Evolutionary conservation across 1,140 invertebrate genomes (phyloP), one percentile per base, ranked within the genome.

Genomic region (Trichogramma pretiosum): DNA sequence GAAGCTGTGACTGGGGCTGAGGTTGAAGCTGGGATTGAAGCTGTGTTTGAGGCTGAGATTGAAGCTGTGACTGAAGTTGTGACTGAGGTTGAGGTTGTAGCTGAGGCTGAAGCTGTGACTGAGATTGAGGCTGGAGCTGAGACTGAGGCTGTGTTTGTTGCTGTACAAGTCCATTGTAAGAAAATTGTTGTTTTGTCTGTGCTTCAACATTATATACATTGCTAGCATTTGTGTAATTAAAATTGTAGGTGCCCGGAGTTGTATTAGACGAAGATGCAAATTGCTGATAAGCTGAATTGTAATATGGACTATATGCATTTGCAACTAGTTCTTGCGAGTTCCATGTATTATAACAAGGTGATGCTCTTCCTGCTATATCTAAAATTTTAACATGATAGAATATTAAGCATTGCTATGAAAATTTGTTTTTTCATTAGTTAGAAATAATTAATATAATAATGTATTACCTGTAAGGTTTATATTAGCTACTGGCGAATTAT

Each of bases 311-410:
- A 19, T 61, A 68, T 3, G 64, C 66, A 1, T 63, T 64, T 0
- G 63, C 60, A n/a, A 63, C 54, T 9, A 71, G 64, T 0, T 56
- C 23, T 40, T 67, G 67, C 8, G 58, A 60, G 38, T 70, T 68
- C n/a, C 63, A 36, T 5, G 60, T 35, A 21, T n/a, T n/a, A n/a
- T 67, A 72, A 9, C 65, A 67, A 0, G 66, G 67, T 13, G 67
- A 70, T 48, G 52, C 58, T 49, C 67, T 64, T 42, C 50, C 68
- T 45, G 64, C 58, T 33, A 69, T 50, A 46, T 71, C 68, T 72
- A 40, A n/a, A 62, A 64, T 39, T 38, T 7, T 35, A 18, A 18
- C 16, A 18, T 18, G 16, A 22, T 35, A 3, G 18, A 46, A 46
- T 11, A 30, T 10, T 26, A 14, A n/a, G n/a, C 30, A 3, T 13